phyloP scores from a whole-genome alignment of 2,888 invertebrate genomes.

The Drosophila rubida region DNA sequence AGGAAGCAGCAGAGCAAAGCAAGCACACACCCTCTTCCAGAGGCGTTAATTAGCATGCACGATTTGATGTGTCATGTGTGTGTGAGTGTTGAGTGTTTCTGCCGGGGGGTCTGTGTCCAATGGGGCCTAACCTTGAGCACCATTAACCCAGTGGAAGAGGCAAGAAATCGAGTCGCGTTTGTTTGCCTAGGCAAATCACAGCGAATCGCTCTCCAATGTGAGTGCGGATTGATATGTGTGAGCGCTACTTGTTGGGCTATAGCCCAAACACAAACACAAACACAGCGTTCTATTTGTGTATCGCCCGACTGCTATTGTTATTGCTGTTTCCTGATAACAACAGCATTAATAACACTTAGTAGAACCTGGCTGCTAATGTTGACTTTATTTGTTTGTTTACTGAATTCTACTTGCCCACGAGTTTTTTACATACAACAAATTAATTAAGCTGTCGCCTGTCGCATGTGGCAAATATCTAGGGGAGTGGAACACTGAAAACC shows the following conservation, averaged over 20 bases:
- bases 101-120: too few species aligned
- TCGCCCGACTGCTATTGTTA: slow-evolving; percentile 18
- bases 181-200: slow-evolving; percentile 55
- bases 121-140: slow-evolving; percentile 22
- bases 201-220: slow-evolving; percentile 42
- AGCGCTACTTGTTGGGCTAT: slow-evolving; percentile 19
- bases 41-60: slow-evolving; percentile 50
- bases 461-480: slow-evolving; percentile 3
- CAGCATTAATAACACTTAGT: slow-evolving; percentile 32
- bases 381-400: slow-evolving; percentile 61
- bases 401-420: slow-evolving; percentile 44
- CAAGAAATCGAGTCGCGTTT: slow-evolving; percentile 16
- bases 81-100: neutral
- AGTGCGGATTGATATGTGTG: neutral
- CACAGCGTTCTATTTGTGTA: slow-evolving; percentile 8
- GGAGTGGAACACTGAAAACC: slow-evolving; percentile 5
- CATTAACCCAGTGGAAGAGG: slow-evolving; percentile 9
- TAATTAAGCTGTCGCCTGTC: slow-evolving; percentile 38
- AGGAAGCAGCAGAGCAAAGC: slow-evolving; percentile 33
- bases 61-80: slow-evolving; percentile 23
- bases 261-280: neutral
- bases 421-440: slow-evolving; percentile 42
- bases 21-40: slow-evolving; percentile 35
- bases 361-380: slow-evolving; percentile 40
- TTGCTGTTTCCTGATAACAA: slow-evolving; percentile 50